Conservation (phyloP, 2,888 invertebrate species). For the Nasonovia ribisnigri region DNA sequence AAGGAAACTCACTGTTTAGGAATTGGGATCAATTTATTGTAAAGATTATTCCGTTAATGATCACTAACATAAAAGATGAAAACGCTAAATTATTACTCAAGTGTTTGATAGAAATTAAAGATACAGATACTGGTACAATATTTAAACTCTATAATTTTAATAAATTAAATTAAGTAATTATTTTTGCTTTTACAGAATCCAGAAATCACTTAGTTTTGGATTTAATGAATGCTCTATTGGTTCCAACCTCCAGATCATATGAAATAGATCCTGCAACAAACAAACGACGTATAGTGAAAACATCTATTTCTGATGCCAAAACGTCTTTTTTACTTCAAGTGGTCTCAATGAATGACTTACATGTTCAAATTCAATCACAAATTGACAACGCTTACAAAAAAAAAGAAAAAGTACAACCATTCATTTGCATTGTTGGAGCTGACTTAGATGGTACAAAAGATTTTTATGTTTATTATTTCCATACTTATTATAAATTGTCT, state of each 20-base stretch:
- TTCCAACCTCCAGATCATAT: conserved; percentile 8
- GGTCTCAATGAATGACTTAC: not conserved
- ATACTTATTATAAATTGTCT: too few relatives aligned
- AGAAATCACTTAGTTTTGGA: conserved; percentile 31
- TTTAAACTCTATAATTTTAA: not conserved
- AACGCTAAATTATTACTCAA: not conserved
- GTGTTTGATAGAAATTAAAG: conserved; percentile 12
- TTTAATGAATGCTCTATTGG: conserved; percentile 24
- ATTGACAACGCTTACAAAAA: conserved; percentile 26
- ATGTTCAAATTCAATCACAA: conserved; percentile 26
- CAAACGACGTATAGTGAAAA: not conserved
- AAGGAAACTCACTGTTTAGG: conserved; percentile 17
- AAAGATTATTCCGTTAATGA: conserved; percentile 18
- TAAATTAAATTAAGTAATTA: conserved; percentile 3
- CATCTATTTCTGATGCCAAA: not conserved
- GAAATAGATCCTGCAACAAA: not conserved
- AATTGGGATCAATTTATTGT: not conserved
- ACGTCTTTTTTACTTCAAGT: not conserved
- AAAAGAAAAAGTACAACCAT: not conserved
- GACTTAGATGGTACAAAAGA: not conserved
- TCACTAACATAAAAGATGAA: conserved; percentile 1
- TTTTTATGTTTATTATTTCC: too few relatives aligned
- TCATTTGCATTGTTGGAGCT: conserved; percentile 6
- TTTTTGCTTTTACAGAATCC: conserved; percentile 8
- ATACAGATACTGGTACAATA: not conserved